A percentile compares a stretch with the other conserved stretches of the same genome.
These are phyloP conservation scores for Vulpes vulpes DNA, from an alignment of 2,113 vertebrate species.

Conservation along the genomic window DNA sequence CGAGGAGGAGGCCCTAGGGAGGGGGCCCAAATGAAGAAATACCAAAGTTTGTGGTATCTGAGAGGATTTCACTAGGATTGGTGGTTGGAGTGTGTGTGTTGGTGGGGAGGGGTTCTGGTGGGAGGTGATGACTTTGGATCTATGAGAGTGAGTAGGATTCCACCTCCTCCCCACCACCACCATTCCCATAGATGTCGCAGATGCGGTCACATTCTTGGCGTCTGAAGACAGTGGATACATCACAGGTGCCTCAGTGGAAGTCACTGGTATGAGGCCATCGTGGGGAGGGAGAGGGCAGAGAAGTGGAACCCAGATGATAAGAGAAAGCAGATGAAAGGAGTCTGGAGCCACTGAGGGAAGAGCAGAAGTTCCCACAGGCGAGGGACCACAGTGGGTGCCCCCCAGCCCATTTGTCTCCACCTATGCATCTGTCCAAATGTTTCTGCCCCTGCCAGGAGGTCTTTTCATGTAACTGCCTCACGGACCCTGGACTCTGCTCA, in stretches of 20 bases:
- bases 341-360: conserved; percentile 37
- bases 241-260: conserved; percentile 93
- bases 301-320: not conserved
- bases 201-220: conserved; percentile 93
- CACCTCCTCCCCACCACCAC: not conserved
- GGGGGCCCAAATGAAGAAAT: not conserved
- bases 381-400: conserved; percentile 10
- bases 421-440: conserved; percentile 65
- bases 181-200: conserved; percentile 90
- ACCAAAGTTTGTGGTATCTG: not conserved
- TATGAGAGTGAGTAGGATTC: not conserved
- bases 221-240: conserved; percentile 94
- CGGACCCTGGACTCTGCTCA: conserved; percentile 69
- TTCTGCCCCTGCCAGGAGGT: conserved; percentile 79
- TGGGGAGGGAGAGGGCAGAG: conserved; percentile 16
- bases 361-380: conserved; percentile 23
- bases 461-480: conserved; percentile 81
- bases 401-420: not conserved
- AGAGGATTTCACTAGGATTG: not conserved
- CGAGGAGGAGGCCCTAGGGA: not conserved
- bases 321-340: not conserved
- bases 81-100: not conserved
- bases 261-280: conserved; percentile 87
- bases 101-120: not conserved
- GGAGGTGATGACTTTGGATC: not conserved